Percentiles rank a stretch among this genome's conserved stretches.
Evolutionary conservation across 2,113 vertebrate genomes (phyloP).

Genomic region (Pandion haliaetus): DNA sequence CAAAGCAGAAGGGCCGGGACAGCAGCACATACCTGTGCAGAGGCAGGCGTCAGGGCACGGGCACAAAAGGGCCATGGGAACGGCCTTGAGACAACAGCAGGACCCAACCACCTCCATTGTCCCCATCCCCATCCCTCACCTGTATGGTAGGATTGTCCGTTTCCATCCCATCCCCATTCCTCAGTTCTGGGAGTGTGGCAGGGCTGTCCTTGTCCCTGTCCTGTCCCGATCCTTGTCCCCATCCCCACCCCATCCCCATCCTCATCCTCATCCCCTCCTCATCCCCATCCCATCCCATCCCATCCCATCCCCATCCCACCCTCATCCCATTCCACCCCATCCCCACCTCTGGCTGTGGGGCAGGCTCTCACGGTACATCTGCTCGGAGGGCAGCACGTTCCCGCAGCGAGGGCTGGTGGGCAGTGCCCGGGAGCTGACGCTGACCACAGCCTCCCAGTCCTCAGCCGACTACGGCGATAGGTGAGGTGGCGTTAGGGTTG

Average conservation of each 20-base stretch:
- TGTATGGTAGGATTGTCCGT: background rate
- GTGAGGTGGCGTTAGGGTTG: background rate
- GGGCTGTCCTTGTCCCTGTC: background rate
- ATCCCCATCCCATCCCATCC: background rate
- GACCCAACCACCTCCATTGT: background rate
- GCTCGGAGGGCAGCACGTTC: constrained; percentile 85
- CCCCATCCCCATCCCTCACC: background rate
- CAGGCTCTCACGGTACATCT: constrained; percentile 80
- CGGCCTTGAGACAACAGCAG: background rate
- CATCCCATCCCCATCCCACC: background rate
- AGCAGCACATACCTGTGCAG: constrained; percentile 78
- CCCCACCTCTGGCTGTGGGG: constrained; percentile 67
- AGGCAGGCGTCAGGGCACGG: rapidly evolving
- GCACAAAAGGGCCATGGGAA: background rate
- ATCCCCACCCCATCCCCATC: too few relatives aligned
- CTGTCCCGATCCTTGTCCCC: background rate
- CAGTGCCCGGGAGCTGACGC: constrained; percentile 73
- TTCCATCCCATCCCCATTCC: background rate
- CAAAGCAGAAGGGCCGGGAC: constrained; percentile 86
- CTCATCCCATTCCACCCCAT: background rate
- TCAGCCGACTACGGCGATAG: constrained; percentile 77
- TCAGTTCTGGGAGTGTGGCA: background rate
- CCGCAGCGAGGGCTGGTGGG: constrained; percentile 83
- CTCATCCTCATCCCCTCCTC: background rate
- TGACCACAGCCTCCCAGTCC: constrained; percentile 86